phyloP scores from a whole-genome alignment of 2,888 invertebrate species.

The Mythimna pallens region DNA sequence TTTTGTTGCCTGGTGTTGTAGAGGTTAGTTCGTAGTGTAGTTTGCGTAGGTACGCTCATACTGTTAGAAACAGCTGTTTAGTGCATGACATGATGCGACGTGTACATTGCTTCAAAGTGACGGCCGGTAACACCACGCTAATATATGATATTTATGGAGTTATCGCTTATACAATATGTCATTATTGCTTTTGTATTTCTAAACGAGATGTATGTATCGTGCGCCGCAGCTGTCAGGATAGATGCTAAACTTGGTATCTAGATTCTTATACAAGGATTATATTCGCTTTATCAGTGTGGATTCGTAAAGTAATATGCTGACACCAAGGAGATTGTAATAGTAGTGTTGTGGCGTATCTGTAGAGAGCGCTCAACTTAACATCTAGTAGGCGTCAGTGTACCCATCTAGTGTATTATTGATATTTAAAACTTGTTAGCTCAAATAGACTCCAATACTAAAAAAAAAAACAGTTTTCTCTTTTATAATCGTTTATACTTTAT shows the following conservation, averaged over 20 bases:
- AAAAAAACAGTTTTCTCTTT: constrained; percentile 35
- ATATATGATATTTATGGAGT: constrained; percentile 59
- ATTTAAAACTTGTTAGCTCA: constrained; percentile 27
- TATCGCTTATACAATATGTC: constrained; percentile 63
- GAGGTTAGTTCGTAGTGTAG: constrained; percentile 73
- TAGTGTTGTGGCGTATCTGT: constrained; percentile 63
- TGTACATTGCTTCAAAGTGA: constrained; percentile 71
- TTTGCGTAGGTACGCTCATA: constrained; percentile 78
- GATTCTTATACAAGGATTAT: constrained; percentile 71
- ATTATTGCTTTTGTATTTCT: constrained; percentile 72
- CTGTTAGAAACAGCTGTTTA: constrained; percentile 82
- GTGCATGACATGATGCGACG: constrained; percentile 72
- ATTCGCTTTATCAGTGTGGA: constrained; percentile 84
- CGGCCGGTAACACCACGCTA: constrained; percentile 57
- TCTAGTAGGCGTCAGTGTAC: constrained; percentile 16
- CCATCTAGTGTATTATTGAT: constrained; percentile 12
- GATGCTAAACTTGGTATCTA: constrained; percentile 65
- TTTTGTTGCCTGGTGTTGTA: constrained; percentile 85
- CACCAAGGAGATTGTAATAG: constrained; percentile 78
- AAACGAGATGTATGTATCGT: constrained; percentile 66
- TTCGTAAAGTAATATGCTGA: constrained; percentile 77
- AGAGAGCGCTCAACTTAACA: constrained; percentile 63
- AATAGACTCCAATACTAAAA: constrained; percentile 7
- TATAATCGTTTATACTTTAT: constrained; percentile 41
- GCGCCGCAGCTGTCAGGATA: constrained; percentile 62